phyloP scores from a whole-genome alignment of 1,140 invertebrate genomes.

The Maconellicoccus hirsutus region DNA sequence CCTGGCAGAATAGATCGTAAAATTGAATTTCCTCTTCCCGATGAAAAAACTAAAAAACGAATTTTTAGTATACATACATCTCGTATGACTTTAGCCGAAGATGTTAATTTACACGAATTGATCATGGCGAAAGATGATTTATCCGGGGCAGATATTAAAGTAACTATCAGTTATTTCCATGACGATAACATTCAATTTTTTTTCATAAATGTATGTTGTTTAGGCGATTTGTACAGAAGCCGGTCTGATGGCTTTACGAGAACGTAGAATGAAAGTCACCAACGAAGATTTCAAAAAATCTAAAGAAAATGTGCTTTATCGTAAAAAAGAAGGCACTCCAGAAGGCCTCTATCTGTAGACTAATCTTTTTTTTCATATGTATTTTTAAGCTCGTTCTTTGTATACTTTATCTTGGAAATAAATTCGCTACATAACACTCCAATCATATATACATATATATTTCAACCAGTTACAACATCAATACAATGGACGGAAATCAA shows the following conservation, averaged over 20 bases:
- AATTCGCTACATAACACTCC: neutral
- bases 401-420: neutral
- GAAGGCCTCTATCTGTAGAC: conserved; percentile 95
- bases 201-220: conserved; percentile 31
- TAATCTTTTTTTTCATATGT: neutral
- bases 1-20: conserved; percentile 98
- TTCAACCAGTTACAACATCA: no score
- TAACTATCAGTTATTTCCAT: no score
- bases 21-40: conserved; percentile 98
- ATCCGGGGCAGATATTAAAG: conserved; percentile 60
- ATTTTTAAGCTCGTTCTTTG: neutral
- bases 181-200: no score
- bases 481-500: no score
- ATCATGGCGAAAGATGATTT: conserved; percentile 99
- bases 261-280: conserved; percentile 98
- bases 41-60: conserved; percentile 96
- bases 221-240: conserved; percentile 99
- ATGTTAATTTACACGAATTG: conserved; percentile 95
- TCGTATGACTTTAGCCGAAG: conserved; percentile 92
- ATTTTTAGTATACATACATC: conserved; percentile 99
- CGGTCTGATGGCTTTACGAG: conserved; percentile 91
- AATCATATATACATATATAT: neutral
- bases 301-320: conserved; percentile 97
- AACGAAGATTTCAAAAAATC: conserved; percentile 99
- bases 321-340: conserved; percentile 98